These are phyloP conservation scores for Rhinichthys osculus DNA, from an alignment of 2,797 vertebrate species.

Conservation along the genomic window DNA sequence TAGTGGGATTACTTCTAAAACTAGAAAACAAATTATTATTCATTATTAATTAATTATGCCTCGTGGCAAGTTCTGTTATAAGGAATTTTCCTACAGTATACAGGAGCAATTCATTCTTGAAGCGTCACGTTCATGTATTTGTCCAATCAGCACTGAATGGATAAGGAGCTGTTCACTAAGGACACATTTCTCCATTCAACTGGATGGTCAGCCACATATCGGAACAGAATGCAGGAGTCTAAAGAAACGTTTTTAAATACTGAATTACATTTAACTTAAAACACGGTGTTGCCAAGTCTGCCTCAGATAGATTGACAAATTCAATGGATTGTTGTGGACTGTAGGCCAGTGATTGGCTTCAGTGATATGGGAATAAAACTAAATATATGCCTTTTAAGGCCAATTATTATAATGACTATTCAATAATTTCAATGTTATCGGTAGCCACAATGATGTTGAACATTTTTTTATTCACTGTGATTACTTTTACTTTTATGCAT, in stretches of 20 bases:
- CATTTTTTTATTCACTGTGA: background rate
- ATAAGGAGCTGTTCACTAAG: background rate
- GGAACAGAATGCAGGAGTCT: background rate
- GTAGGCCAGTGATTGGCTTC: background rate
- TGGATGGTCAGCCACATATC: background rate
- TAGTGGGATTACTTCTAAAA: background rate
- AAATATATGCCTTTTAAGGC: background rate
- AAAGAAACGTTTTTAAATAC: background rate
- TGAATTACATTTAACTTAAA: background rate
- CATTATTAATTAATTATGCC: background rate
- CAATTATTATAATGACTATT: background rate
- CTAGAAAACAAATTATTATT: background rate
- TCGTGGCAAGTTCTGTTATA: background rate
- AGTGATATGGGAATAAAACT: background rate
- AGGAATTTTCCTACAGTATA: background rate
- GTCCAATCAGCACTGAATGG: background rate
- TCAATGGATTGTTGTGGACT: background rate
- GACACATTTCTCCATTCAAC: conserved; percentile 1
- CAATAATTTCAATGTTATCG: background rate
- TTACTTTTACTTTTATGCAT: background rate
- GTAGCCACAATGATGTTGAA: background rate
- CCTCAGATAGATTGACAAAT: background rate
- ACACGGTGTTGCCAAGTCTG: background rate
- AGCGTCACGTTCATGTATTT: background rate
- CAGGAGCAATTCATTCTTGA: background rate